Base-by-base conservation (phyloP, 2,888 invertebrate species). In the Aphelenchoides bicaudatus region DNA sequence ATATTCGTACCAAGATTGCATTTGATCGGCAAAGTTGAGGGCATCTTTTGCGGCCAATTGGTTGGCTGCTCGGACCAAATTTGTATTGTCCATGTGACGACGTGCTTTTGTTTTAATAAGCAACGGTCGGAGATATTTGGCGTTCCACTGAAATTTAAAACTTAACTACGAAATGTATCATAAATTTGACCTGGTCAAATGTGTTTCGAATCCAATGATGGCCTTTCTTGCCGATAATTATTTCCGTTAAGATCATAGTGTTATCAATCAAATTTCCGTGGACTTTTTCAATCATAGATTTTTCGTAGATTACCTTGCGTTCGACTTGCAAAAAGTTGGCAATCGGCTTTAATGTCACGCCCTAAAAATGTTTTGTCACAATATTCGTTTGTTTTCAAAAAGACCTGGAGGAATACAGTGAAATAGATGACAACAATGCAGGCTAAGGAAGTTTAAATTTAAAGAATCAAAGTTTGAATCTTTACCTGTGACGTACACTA, bases 361-460 rank as follows among this genome's bases (percentile, higher is more conserved):
- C 96, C 86, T 87, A 80, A 23, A 81, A 39, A 28, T n/a, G 2
- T 53, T 47, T 13, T 37, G 5, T 48, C 21, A 16, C 43, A 27
- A 2, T 10, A 59, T 21, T 43, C 19, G 31, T 13, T 48, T 28
- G 13, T n/a, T 19, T 37, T 25, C 10, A 21, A 34, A 54, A 27
- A 53, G 59, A 86, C 87, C 85, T 96, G 96, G 75, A 96, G 85
- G 82, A 98, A 96, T 10, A 96, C 94, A 3, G 98, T 98, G 83
- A 96, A 96, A 82, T 94, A 92, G 74, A 98, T 90, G 69, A 98
- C 91, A 54, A 92, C 90, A 78, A 98, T 91, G 3, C 94, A 93
- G 2, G 94, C 91, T n/a, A n/a, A n/a, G n/a, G n/a, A n/a, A n/a
- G n/a, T n/a, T n/a, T n/a, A n/a, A n/a, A n/a, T n/a, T n/a, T n/a